phyloP scores from a whole-genome alignment of 2,888 invertebrate species.

The Lithodes maja region DNA sequence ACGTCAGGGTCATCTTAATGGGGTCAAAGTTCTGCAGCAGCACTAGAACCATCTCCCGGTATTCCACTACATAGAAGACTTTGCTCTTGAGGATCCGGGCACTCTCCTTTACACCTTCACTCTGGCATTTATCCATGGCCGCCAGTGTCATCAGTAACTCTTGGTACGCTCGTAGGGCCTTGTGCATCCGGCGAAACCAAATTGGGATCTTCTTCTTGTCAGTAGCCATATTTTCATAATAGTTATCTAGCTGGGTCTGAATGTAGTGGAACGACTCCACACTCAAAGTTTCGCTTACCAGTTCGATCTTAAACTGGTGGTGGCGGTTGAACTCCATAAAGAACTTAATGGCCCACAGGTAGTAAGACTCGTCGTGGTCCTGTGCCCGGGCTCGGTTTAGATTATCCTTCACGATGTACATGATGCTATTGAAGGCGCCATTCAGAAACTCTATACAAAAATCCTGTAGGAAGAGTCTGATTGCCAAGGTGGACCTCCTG shows the following conservation, averaged over 20 bases:
- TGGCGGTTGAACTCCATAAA: constrained; percentile 98
- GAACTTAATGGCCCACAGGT: constrained; percentile 94
- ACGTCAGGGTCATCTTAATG: constrained; percentile 88
- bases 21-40: constrained; percentile 89
- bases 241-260: constrained; percentile 92
- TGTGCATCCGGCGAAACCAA: constrained; percentile 90
- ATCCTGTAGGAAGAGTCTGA: constrained; percentile 91
- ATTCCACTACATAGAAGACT: constrained; percentile 94
- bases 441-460: constrained; percentile 95
- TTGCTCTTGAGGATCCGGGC: constrained; percentile 92
- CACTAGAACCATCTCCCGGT: constrained; percentile 90
- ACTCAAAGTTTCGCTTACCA: constrained; percentile 91
- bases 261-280: constrained; percentile 94
- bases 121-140: constrained; percentile 86
- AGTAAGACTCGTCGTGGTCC: constrained; percentile 93
- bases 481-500: constrained; percentile 90
- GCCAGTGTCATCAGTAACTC: constrained; percentile 90
- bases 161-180: constrained; percentile 85
- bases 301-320: constrained; percentile 84
- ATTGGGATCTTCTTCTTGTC: constrained; percentile 89
- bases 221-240: constrained; percentile 86
- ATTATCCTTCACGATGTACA: constrained; percentile 85
- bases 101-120: constrained; percentile 83
- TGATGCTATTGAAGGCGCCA: constrained; percentile 93
- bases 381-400: constrained; percentile 79